phyloP scores from a whole-genome alignment of 2,113 vertebrate species.

The Callipepla squamata region DNA sequence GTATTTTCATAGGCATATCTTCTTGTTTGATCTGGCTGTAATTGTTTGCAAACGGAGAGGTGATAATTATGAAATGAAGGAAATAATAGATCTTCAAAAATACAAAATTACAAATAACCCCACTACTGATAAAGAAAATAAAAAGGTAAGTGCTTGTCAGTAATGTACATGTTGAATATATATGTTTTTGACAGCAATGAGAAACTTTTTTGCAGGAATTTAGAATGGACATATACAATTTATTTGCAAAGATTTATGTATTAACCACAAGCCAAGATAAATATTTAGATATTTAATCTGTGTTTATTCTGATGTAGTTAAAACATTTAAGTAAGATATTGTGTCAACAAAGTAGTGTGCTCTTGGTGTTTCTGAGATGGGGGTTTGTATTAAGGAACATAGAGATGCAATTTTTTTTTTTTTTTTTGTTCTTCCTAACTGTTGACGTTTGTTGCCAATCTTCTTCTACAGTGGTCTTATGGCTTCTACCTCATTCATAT shows the following conservation, averaged over 20 bases:
- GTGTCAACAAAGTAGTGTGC: not conserved
- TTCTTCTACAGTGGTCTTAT: slow-evolving; percentile 90
- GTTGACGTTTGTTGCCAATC: not conserved
- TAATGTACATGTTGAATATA: not conserved
- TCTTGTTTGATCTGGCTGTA: slow-evolving; percentile 93
- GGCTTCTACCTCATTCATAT: slow-evolving; percentile 98
- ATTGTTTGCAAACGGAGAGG: slow-evolving; percentile 95
- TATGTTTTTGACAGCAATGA: not conserved
- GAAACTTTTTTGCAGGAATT: not conserved
- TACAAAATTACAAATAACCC: slow-evolving; percentile 97
- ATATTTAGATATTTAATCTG: not conserved
- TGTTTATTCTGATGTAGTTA: not conserved
- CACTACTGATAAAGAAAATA: slow-evolving; percentile 94
- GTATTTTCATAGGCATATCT: slow-evolving; percentile 89
- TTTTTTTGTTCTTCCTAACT: not conserved
- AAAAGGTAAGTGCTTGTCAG: slow-evolving; percentile 84
- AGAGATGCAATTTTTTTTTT: not conserved
- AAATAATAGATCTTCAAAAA: slow-evolving; percentile 94
- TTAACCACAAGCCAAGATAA: not conserved
- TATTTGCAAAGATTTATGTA: not conserved
- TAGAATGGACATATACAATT: not conserved
- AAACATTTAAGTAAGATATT: not conserved
- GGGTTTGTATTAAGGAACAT: not conserved
- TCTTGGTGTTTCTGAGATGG: not conserved
- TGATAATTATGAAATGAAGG: slow-evolving; percentile 98